phyloP scores from a whole-genome alignment of 2,113 vertebrate genomes.

The Oriolus oriolus region DNA sequence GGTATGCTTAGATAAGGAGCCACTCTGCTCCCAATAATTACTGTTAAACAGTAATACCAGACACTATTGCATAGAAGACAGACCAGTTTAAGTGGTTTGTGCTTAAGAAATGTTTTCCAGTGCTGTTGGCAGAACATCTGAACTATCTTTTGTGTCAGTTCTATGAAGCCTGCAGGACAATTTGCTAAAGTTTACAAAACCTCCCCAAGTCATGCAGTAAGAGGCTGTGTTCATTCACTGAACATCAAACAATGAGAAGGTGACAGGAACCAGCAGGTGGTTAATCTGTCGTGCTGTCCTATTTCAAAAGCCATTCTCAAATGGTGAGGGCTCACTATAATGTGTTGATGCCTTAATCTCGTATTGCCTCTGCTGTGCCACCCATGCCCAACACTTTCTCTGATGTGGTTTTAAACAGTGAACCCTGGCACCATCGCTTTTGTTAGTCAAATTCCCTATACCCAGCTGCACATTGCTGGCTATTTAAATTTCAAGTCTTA shows the following conservation, averaged over 20 bases:
- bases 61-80: not conserved
- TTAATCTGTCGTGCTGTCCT: not conserved
- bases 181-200: not conserved
- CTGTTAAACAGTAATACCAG: not conserved
- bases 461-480: not conserved
- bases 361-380: not conserved
- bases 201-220: not conserved
- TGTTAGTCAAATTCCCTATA: not conserved
- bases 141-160: not conserved
- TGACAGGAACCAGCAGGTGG: not conserved
- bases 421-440: not conserved
- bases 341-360: not conserved
- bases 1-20: not conserved
- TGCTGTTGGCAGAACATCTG: not conserved
- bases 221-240: not conserved
- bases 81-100: not conserved
- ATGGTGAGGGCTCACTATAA: not conserved
- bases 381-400: not conserved
- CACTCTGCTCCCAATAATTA: not conserved
- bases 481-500: not conserved
- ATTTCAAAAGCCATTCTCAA: not conserved
- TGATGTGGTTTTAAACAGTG: not conserved
- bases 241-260: not conserved
- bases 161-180: not conserved
- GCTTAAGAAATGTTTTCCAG: not conserved